These are phyloP conservation scores for Mugil cephalus DNA, from an alignment of 2,113 vertebrate species.

Conservation along the genomic window DNA sequence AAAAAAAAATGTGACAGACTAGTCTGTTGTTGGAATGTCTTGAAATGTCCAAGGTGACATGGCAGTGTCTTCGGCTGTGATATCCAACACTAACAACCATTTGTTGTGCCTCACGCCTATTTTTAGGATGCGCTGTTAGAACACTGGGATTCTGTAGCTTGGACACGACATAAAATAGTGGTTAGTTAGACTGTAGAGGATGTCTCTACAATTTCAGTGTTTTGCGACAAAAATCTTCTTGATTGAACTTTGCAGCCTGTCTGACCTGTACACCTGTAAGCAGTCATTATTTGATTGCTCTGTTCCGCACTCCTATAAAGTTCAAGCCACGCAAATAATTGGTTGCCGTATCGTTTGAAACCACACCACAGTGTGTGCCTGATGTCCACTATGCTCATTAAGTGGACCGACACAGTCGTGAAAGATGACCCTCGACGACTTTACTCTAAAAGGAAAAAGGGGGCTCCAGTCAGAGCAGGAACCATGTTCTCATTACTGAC, in stretches of 20 bases:
- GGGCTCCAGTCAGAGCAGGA: conserved; percentile 25
- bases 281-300: background rate
- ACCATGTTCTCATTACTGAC: conserved; percentile 62
- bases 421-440: conserved; percentile 54
- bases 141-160: too few relatives aligned
- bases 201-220: background rate
- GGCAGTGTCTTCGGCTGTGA: too few relatives aligned
- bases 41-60: too few relatives aligned
- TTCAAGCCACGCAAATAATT: conserved; percentile 51
- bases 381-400: conserved; percentile 61
- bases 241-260: background rate
- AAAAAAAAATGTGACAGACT: too few relatives aligned
- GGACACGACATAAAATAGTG: too few relatives aligned
- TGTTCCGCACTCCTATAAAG: conserved; percentile 1
- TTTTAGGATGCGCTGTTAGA: too few relatives aligned
- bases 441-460: conserved; percentile 29
- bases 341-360: conserved; percentile 37
- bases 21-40: too few relatives aligned
- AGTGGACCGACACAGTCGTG: conserved; percentile 17
- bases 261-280: background rate
- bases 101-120: too few relatives aligned
- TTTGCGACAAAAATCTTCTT: background rate
- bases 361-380: conserved; percentile 17
- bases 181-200: background rate
- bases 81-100: too few relatives aligned